These are phyloP conservation scores for Ciconia boyciana DNA, from an alignment of 2,113 vertebrate genomes.

Conservation along the genomic window DNA sequence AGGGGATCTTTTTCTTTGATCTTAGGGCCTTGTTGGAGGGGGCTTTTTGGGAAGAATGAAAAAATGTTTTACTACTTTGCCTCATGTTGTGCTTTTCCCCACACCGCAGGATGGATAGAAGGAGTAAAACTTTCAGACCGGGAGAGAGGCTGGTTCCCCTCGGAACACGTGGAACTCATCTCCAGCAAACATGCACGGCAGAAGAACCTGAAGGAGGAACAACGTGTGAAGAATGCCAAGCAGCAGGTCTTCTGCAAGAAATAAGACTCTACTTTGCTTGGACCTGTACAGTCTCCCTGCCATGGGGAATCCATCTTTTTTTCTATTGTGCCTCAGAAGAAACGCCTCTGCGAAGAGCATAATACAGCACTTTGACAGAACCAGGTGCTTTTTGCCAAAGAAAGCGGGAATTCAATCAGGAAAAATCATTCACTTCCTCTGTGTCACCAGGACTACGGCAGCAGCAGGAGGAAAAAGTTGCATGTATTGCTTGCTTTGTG, in stretches of 20 bases:
- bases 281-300: constrained; percentile 12
- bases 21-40: not conserved
- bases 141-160: constrained; percentile 89
- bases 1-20: not conserved
- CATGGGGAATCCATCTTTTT: not conserved
- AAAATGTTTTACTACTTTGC: not conserved
- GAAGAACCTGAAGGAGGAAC: constrained; percentile 88
- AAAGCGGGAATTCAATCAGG: constrained; percentile 26
- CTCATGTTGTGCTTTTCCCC: not conserved
- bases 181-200: constrained; percentile 77
- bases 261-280: constrained; percentile 19
- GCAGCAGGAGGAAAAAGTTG: not conserved
- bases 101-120: constrained; percentile 87
- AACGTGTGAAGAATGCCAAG: constrained; percentile 86
- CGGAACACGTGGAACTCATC: constrained; percentile 85
- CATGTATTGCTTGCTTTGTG: constrained; percentile 28
- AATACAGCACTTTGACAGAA: constrained; percentile 24
- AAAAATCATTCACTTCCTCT: constrained; percentile 14
- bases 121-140: constrained; percentile 89
- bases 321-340: constrained; percentile 15
- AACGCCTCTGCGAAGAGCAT: not conserved
- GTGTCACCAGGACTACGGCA: not conserved
- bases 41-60: not conserved
- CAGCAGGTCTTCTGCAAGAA: constrained; percentile 73
- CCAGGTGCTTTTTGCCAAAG: constrained; percentile 27